Base-by-base conservation (phyloP, 2,113 vertebrate species). In the Podocnemis expansa region DNA sequence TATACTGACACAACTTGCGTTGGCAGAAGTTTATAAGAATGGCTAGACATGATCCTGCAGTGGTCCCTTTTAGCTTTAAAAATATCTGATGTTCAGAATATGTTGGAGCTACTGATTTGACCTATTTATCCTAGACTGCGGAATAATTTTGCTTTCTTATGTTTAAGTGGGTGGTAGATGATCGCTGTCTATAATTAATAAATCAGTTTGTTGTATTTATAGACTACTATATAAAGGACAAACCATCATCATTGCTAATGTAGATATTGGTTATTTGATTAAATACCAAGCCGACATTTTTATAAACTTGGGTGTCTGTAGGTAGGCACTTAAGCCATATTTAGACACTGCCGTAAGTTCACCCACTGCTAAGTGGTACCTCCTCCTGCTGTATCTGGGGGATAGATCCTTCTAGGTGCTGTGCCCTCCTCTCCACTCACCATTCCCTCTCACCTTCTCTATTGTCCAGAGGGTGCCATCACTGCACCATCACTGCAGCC, bases 191-290 rank as follows among this genome's bases (percentile, higher is more conserved):
- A n/a, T 5, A 51, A 8, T n/a, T 38, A n/a, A n/a, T n/a, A n/a
- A 85, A 11, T 52, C 52, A 25, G 8, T 41, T 6, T 17, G 1
- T 10, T 91, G 22, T 55, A 87, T 80, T 70, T 83, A 84, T 51
- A 83, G 91, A 81, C 1, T 6, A 1, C 5, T 38, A 17, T n/a
- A 80, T 5, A 8, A 0, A 0, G 17, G 17, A 51, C 21, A n/a
- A 6, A 41, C 83, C 78, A 2, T 10, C 22, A 25, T 25, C 4
- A 19, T 22, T 63, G 63, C 13, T n/a, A 45, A 0, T 5, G 0
- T 29, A 82, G n/a, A 52, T 51, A 47, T 55, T 70, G 87, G 27
- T 75, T 88, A 67, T 41, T 79, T 13, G 82, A 17, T 2, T 34
- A 87, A 60, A 51, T 38, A 6, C 2, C 13, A 1, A 87, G 16